Evolutionary conservation across 2,797 vertebrate species (phyloP), one percentile per base, ranked within the genome.

Genomic region (Cheirogaleus major): DNA sequence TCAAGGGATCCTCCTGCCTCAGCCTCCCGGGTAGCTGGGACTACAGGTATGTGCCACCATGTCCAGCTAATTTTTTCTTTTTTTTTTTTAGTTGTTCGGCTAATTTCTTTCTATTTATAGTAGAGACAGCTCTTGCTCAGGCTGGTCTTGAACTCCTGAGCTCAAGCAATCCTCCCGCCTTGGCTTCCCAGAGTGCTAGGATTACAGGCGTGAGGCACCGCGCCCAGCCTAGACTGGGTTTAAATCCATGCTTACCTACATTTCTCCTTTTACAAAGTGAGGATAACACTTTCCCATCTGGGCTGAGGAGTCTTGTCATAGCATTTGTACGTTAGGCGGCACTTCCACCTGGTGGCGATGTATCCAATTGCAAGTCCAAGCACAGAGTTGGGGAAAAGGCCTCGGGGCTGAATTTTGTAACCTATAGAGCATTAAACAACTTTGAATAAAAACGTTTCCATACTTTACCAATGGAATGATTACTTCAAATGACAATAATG

Each of bases 221-320:
- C 43, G 43, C 43, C 43, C 43, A 8, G 43, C 43, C 43, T 4
- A 43, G 55, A 35, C 27, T 43, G 43, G 23, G 11, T 9, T 84
- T 88, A 87, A 92, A 79, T 83, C n/a, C 32, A 78, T 76, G 45
- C 14, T n/a, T 18, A 57, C 30, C 82, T 72, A 25, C 6, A 52
- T 43, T 70, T 90, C 11, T 92, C 35, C 72, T 67, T 79, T 84
- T 43, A 30, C 65, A 79, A 89, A 79, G 32, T 30, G 57, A 79
- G 82, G 78, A n/a, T 25, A 73, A 73, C 48, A 14, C 25, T 23
- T 82, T 72, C n/a, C 7, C 32, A 75, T 92, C 57, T 18, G 1
- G 80, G 11, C 12, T n/a, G 12, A 67, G 89, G 32, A 67, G 57
- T 7, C 15, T 1, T 1, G 4, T 0, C 25, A 11, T 0, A 12